Percentiles rank a stretch among this genome's conserved stretches.
These are phyloP conservation scores for Lasiommata megera DNA, from an alignment of 2,888 invertebrate species.

Conservation along the genomic window DNA sequence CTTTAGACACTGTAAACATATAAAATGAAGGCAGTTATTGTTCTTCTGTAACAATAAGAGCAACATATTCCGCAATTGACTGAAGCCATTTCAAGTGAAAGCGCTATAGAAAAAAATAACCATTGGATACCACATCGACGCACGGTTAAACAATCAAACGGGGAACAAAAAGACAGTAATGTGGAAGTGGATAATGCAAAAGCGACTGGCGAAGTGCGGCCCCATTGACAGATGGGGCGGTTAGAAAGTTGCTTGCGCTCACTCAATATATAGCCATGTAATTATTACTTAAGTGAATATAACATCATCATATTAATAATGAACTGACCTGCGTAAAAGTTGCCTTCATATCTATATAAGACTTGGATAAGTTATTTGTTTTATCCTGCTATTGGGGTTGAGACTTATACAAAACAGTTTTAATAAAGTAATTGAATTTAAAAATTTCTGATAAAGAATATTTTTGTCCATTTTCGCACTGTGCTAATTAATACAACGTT, in stretches of 20 bases:
- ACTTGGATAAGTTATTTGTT: too few relatives aligned
- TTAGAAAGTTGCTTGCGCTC: slow-evolving; percentile 4
- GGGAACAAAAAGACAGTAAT: slow-evolving; percentile 78
- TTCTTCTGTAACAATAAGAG: slow-evolving; percentile 77
- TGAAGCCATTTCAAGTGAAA: slow-evolving; percentile 76
- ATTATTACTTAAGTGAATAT: too few relatives aligned
- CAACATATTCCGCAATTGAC: slow-evolving; percentile 78
- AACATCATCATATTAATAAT: too few relatives aligned
- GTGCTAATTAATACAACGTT: too few relatives aligned
- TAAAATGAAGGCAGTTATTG: slow-evolving; percentile 77
- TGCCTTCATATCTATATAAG: too few relatives aligned
- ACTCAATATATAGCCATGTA: neutral
- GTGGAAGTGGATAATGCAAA: slow-evolving; percentile 77
- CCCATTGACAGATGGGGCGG: slow-evolving; percentile 35
- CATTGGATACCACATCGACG: slow-evolving; percentile 77
- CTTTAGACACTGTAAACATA: slow-evolving; percentile 76
- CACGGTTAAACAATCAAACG: slow-evolving; percentile 80
- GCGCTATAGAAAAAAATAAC: slow-evolving; percentile 69
- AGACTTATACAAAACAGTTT: too few relatives aligned
- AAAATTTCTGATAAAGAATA: too few relatives aligned
- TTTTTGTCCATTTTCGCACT: too few relatives aligned
- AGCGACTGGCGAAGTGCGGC: slow-evolving; percentile 41
- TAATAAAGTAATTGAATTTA: too few relatives aligned
- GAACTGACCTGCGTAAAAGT: too few relatives aligned
- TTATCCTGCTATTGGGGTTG: too few relatives aligned